Evolutionary conservation across 2,888 invertebrate species (phyloP).

Genomic region (Acleris laterana): DNA sequence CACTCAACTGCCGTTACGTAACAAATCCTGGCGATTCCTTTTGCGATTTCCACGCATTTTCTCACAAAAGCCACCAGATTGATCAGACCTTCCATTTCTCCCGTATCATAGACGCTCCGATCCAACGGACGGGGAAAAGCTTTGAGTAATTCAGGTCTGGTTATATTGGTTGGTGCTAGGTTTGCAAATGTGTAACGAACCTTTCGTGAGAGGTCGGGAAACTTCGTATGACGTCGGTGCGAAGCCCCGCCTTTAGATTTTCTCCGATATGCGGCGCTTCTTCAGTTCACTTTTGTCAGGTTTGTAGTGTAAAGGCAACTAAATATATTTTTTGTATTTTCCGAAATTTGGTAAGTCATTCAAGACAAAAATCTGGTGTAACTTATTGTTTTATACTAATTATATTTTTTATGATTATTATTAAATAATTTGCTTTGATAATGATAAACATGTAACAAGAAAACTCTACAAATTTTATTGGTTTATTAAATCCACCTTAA

Average conservation of each 20-base stretch:
- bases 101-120: conserved; percentile 8
- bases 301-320: conserved; percentile 19
- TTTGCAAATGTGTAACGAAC: conserved; percentile 40
- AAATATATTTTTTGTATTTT: neutral
- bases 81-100: conserved; percentile 49
- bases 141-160: conserved; percentile 45
- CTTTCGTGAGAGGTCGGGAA: conserved; percentile 63
- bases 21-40: conserved; percentile 72
- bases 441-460: no score
- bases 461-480: no score
- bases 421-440: no score
- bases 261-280: conserved; percentile 46
- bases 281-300: conserved; percentile 25
- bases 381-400: no score
- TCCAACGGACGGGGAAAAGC: conserved; percentile 19
- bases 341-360: conserved; percentile 2
- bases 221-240: conserved; percentile 57
- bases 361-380: neutral
- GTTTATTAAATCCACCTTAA: no score
- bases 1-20: conserved; percentile 79
- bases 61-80: conserved; percentile 50
- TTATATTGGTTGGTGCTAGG: conserved; percentile 48
- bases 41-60: conserved; percentile 61
- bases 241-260: conserved; percentile 64
- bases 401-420: no score